Conservation (phyloP, 2,888 invertebrate genomes). For the Hemicrepidius hirtus region DNA sequence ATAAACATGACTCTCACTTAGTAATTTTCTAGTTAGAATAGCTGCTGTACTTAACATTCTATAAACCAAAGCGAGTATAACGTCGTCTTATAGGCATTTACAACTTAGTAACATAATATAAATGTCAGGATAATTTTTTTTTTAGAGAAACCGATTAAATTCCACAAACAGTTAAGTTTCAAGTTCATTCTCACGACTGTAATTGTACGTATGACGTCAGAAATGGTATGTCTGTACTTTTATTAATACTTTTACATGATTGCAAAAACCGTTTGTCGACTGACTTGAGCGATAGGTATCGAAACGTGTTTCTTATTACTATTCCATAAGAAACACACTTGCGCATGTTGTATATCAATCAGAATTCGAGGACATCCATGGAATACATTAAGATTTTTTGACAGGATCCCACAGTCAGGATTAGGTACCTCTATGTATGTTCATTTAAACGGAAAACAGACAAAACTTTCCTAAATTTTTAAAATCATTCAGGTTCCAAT, state of each 20-base stretch:
- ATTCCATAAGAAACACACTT: slow-evolving; percentile 50
- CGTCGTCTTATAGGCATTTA: slow-evolving; percentile 19
- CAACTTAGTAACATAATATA: slow-evolving; percentile 37
- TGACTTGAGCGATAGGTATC: slow-evolving; percentile 52
- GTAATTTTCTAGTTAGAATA: not conserved
- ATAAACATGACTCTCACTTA: slow-evolving; percentile 19
- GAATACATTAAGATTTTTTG: slow-evolving; percentile 52
- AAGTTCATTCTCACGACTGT: slow-evolving; percentile 53
- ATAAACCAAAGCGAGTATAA: not conserved
- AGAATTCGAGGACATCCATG: slow-evolving; percentile 53
- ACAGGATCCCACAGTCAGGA: slow-evolving; percentile 41
- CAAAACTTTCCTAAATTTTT: too few relatives aligned
- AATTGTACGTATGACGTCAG: slow-evolving; percentile 47
- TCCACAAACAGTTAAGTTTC: slow-evolving; percentile 50
- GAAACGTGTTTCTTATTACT: slow-evolving; percentile 52
- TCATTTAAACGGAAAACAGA: too few relatives aligned
- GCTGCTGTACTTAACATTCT: slow-evolving; percentile 4
- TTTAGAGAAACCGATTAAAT: slow-evolving; percentile 43
- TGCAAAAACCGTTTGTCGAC: slow-evolving; percentile 47
- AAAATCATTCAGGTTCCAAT: too few relatives aligned
- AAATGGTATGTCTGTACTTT: slow-evolving; percentile 43
- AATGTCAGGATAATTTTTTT: slow-evolving; percentile 34
- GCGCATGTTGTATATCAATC: slow-evolving; percentile 54
- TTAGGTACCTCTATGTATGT: not conserved
- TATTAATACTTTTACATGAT: slow-evolving; percentile 51